These are phyloP conservation scores for Phrynosoma blainvillii DNA, from an alignment of 2,113 vertebrate species.

Conservation along the genomic window DNA sequence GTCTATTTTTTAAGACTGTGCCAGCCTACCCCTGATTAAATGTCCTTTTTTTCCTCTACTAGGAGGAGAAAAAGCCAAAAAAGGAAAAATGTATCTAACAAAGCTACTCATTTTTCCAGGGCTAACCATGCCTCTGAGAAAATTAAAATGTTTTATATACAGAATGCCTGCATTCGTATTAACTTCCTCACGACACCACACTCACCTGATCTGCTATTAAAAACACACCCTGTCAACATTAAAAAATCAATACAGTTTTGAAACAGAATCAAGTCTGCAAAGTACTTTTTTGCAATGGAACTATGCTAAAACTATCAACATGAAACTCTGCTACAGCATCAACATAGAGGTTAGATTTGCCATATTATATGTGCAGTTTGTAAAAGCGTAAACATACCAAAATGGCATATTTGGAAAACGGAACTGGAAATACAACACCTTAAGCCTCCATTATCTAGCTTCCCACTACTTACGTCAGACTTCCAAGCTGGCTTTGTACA, in stretches of 20 bases:
- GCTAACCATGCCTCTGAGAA: not conserved
- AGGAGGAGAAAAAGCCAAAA: not conserved
- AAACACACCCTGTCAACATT: not conserved
- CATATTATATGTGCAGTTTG: not conserved
- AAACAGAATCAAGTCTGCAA: slow-evolving; percentile 1
- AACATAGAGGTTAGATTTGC: not conserved
- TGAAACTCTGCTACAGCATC: not conserved
- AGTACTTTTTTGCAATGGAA: not conserved
- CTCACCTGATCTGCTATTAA: not conserved
- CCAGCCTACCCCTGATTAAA: too few species aligned
- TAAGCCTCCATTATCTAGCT: slow-evolving; percentile 50
- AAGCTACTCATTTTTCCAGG: not conserved
- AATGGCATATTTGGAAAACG: slow-evolving; percentile 15
- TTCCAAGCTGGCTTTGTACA: not conserved
- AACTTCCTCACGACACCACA: not conserved
- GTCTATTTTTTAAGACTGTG: not conserved
- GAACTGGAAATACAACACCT: slow-evolving; percentile 47
- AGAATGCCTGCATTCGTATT: not conserved
- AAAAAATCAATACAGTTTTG: slow-evolving; percentile 27
- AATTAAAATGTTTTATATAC: too few species aligned
- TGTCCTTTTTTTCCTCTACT: too few species aligned
- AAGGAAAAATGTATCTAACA: not conserved
- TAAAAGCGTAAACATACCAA: slow-evolving; percentile 35
- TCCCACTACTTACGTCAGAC: slow-evolving; percentile 31
- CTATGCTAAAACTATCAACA: not conserved